These are phyloP conservation scores for Dendrophyllia cribrosa DNA, from an alignment of 64 coral and sea anemone species.

Conservation along the genomic window DNA sequence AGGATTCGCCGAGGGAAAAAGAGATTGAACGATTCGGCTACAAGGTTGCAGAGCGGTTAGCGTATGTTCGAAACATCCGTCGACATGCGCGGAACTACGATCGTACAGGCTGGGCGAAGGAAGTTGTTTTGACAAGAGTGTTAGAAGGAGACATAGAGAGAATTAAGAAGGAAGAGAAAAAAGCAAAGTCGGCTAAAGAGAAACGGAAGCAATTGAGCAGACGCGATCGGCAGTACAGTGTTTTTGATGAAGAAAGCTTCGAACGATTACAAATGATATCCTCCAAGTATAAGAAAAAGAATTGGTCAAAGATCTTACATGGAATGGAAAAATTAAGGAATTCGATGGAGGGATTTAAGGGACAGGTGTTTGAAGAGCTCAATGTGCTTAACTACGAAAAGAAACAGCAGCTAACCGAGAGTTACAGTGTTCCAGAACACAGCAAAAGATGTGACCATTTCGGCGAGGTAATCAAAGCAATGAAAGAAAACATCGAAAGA, in stretches of 20 bases:
- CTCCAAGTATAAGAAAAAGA: slow-evolving; percentile 40
- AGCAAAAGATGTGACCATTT: background rate
- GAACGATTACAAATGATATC: slow-evolving; percentile 27
- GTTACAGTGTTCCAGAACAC: background rate
- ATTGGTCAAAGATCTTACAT: slow-evolving; percentile 54
- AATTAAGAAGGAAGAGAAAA: slow-evolving; percentile 48
- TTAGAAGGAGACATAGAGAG: slow-evolving; percentile 81
- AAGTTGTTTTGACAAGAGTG: slow-evolving; percentile 57
- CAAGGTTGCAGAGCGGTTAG: slow-evolving; percentile 62
- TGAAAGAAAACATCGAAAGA: no score
- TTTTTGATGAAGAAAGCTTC: slow-evolving; percentile 29
- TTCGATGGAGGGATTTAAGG: slow-evolving; percentile 16
- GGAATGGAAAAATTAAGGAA: slow-evolving; percentile 31
- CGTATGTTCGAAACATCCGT: slow-evolving; percentile 43
- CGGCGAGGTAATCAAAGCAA: background rate
- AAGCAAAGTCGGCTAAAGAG: background rate
- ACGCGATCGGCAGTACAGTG: background rate
- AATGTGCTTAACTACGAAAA: background rate
- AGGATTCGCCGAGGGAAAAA: slow-evolving; percentile 40
- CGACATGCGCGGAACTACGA: slow-evolving; percentile 32
- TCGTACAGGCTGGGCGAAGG: slow-evolving; percentile 80
- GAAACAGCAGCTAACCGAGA: background rate
- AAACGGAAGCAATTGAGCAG: background rate
- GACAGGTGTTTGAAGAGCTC: slow-evolving; percentile 4
- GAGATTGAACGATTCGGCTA: slow-evolving; percentile 73